Evolutionary conservation across 2,797 vertebrate species (phyloP), one percentile per base, ranked within the genome.

Genomic region (Amblyraja radiata): DNA sequence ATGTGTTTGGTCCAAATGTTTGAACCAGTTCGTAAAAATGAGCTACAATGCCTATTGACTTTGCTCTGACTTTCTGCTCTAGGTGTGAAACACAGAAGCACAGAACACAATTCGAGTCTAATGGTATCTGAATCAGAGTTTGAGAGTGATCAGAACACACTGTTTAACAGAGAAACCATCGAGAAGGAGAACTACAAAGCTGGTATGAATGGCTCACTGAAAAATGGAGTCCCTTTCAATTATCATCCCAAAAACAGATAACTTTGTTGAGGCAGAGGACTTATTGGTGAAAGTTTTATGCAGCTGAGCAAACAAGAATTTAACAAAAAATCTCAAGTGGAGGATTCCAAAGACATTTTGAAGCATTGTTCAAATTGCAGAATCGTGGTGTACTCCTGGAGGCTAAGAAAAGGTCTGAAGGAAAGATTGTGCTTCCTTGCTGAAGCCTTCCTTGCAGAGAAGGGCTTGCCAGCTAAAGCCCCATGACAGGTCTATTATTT

Each of bases 101-200:
- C 97, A 0, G 97, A 98, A 95, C 98, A 98, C 96, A 98, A 98
- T 96, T 98, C 97, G 95, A 98, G 98, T 95, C 96, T 99, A 93
- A 98, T 98, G 98, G 98, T 98, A 95, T 99, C 98, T 0, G 98
- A 99, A 94, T 98, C 98, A 0, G 98, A 99, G 95, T 97, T 98
- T 94, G 98, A 98, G 95, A 98, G 98, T 23, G 98, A 99, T 93
- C 98, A 98, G 96, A 97, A 98, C 95, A 96, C 97, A 28, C 96
- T 98, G 94, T 98, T 98, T 95, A 97, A 97, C 95, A 96, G 96
- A 86, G 97, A 97, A 93, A 97, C 96, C 90, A 94, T 95, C 3
- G 96, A 96, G 94, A 96, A 95, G 94, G 96, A 96, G 94, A 95
- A 96, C 93, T 93, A 95, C 0, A 96, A 95, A 94, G 96, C 95